phyloP scores from a whole-genome alignment of 2,888 invertebrate species.

The Pachliopta kotzebuea region DNA sequence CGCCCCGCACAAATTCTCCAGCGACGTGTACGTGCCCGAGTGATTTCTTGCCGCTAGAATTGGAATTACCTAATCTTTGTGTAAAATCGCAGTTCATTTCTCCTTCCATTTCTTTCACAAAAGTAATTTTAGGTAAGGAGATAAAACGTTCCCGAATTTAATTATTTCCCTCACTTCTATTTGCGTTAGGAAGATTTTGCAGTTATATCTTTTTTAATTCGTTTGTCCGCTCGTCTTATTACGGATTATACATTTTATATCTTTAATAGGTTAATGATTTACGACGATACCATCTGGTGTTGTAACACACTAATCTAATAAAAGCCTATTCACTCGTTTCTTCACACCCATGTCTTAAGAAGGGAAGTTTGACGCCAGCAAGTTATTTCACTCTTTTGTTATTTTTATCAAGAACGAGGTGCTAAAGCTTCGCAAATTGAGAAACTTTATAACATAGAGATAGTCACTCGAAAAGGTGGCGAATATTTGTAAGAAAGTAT shows the following conservation, averaged over 20 bases:
- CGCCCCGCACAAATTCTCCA: slow-evolving; percentile 41
- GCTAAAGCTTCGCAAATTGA: too few relatives aligned
- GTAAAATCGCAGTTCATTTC: slow-evolving; percentile 46
- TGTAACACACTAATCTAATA: too few relatives aligned
- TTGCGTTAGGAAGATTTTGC: slow-evolving; percentile 11
- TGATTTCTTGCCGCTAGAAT: slow-evolving; percentile 54
- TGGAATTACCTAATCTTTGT: slow-evolving; percentile 56
- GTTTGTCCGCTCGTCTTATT: background rate
- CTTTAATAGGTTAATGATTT: too few relatives aligned
- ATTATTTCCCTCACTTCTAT: slow-evolving; percentile 22
- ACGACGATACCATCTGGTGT: too few relatives aligned
- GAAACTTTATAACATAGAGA: too few relatives aligned
- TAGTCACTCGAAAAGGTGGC: too few relatives aligned
- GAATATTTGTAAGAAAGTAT: too few relatives aligned
- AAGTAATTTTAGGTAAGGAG: slow-evolving; percentile 37
- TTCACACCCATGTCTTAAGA: too few relatives aligned
- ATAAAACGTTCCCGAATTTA: slow-evolving; percentile 28
- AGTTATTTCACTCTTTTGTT: too few relatives aligned
- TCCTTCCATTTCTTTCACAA: slow-evolving; percentile 47
- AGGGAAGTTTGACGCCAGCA: too few relatives aligned
- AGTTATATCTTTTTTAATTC: slow-evolving; percentile 3
- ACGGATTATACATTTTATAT: background rate
- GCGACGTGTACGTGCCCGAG: slow-evolving; percentile 56
- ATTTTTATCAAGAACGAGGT: too few relatives aligned
- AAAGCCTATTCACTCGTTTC: too few relatives aligned